These are phyloP conservation scores for Hermatobates lingyangjiaoensis DNA, from an alignment of 1,140 invertebrate genomes.

Conservation along the genomic window DNA sequence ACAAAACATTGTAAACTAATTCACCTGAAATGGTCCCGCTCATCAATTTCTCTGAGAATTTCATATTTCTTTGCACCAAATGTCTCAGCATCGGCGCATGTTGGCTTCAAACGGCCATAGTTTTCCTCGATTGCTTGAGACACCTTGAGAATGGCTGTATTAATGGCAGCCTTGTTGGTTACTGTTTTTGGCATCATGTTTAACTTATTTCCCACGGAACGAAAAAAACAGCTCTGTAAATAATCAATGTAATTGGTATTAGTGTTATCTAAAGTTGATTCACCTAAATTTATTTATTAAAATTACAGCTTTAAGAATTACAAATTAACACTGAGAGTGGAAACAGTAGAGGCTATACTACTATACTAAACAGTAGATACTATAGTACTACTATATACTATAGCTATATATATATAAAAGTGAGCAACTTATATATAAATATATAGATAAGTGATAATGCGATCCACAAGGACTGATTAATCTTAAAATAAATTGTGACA, in stretches of 20 bases:
- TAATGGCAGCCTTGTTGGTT: conserved; percentile 7
- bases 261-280: background rate
- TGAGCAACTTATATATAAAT: no score
- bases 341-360: background rate
- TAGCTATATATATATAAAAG: no score
- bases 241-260: conserved; percentile 1
- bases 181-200: conserved; percentile 13
- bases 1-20: background rate
- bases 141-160: conserved; percentile 24
- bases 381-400: no score
- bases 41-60: conserved; percentile 24
- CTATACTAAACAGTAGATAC: no score
- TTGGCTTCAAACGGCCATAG: conserved; percentile 36
- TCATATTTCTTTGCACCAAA: conserved; percentile 33
- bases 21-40: conserved; percentile 17
- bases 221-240: conserved; percentile 15
- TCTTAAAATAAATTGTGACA: no score
- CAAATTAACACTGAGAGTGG: background rate
- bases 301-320: background rate
- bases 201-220: conserved; percentile 13
- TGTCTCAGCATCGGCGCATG: conserved; percentile 29
- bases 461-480: no score
- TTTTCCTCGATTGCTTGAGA: conserved; percentile 37
- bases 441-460: no score
- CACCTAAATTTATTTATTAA: background rate